Evolutionary conservation across 2,797 vertebrate species (phyloP).

Genomic region (Myotis daubentonii): DNA sequence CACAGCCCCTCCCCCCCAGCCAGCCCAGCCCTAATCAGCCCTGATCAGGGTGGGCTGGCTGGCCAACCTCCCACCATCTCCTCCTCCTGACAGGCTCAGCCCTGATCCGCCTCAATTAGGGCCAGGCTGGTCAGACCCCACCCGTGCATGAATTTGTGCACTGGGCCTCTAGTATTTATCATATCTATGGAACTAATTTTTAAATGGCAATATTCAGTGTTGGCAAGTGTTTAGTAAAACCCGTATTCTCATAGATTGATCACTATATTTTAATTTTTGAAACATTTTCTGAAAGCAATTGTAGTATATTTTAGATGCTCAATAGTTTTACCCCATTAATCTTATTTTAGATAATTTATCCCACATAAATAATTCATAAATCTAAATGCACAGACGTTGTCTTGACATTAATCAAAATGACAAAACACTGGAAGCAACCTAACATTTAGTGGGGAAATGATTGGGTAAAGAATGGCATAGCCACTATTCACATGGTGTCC

Average conservation of each 20-base stretch:
- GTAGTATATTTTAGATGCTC: slow-evolving; percentile 14
- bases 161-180: background rate
- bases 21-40: too few relatives aligned
- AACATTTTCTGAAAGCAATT: slow-evolving; percentile 15
- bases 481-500: background rate
- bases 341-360: slow-evolving; percentile 25
- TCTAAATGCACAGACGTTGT: background rate
- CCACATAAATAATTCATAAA: slow-evolving; percentile 54
- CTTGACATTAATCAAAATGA: background rate
- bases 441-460: background rate
- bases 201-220: slow-evolving; percentile 8
- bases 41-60: too few relatives aligned
- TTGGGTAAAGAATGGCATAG: background rate
- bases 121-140: too few relatives aligned
- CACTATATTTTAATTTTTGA: slow-evolving; percentile 42
- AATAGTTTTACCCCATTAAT: background rate
- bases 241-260: background rate
- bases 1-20: too few relatives aligned
- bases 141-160: too few relatives aligned
- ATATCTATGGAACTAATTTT: background rate
- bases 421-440: background rate
- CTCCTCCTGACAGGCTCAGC: too few relatives aligned
- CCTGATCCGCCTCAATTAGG: too few relatives aligned
- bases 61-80: too few relatives aligned
- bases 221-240: background rate